Evolutionary conservation across 2,797 vertebrate species (phyloP).

Genomic region (Cuniculus paca): DNA sequence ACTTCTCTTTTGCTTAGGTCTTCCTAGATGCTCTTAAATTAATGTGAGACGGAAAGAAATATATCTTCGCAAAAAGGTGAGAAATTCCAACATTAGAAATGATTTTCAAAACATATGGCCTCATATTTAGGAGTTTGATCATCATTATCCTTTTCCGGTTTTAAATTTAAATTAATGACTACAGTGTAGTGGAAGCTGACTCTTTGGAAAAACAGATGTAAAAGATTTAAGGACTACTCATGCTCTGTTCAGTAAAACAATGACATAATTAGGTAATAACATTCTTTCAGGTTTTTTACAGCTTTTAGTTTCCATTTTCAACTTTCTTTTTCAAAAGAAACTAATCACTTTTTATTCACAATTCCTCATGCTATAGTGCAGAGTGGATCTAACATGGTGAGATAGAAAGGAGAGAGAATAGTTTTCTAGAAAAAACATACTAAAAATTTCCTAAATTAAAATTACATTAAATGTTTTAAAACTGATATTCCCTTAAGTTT

Average conservation of each 20-base stretch:
- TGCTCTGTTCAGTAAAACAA: constrained; percentile 48
- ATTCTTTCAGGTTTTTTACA: constrained; percentile 26
- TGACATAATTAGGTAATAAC: constrained; percentile 24
- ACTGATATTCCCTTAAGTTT: constrained; percentile 6
- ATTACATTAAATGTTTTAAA: constrained; percentile 22
- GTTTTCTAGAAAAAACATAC: background rate
- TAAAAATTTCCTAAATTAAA: constrained; percentile 64
- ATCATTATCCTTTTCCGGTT: constrained; percentile 57
- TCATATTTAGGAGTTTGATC: constrained; percentile 61
- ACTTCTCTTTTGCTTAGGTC: constrained; percentile 74
- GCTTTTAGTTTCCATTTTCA: background rate
- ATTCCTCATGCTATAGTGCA: background rate
- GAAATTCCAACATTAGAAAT: constrained; percentile 61
- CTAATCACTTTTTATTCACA: background rate
- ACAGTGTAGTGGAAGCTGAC: constrained; percentile 60
- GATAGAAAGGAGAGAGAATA: rapidly evolving
- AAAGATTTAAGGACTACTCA: constrained; percentile 32
- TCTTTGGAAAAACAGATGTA: constrained; percentile 57
- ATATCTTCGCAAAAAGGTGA: constrained; percentile 61
- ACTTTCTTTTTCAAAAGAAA: constrained; percentile 7
- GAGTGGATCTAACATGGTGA: background rate
- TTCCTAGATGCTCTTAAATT: constrained; percentile 67
- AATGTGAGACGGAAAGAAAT: constrained; percentile 41
- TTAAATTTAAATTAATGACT: constrained; percentile 80
- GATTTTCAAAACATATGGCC: constrained; percentile 70